Base-by-base conservation (phyloP, 2,113 vertebrate species). In the Lethenteron reissneri region DNA sequence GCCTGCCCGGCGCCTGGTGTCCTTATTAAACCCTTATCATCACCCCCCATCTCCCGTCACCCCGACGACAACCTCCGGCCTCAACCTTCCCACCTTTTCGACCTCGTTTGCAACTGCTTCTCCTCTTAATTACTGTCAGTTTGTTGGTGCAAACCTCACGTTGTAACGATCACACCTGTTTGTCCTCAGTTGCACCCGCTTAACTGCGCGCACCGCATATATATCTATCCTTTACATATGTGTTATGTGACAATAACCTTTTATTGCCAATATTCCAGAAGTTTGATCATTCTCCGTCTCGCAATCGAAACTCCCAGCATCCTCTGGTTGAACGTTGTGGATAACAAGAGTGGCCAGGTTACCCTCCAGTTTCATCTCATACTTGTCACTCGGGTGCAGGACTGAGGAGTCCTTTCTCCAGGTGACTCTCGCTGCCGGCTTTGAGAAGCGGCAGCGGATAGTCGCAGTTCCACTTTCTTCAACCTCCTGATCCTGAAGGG, bases 401-500 rank as follows among this genome's bases (percentile, higher is more conserved):
- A 68, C n/a, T n/a, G 64, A 17, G n/a, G 64, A 9, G 8, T 21
- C 64, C 21, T 68, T 68, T 3, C 64, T 68, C 64, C 64, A 68
- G 11, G 64, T 68, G 64, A 68, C 64, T 68, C 21, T n/a, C n/a
- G n/a, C 64, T 9, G 9, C 64, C 21, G n/a, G 64, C 64, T 68
- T 68, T 68, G 64, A 68, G 11, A 68, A 21, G n/a, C 21, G n/a
- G 11, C 64, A 68, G 64, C n/a, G n/a, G 64, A 68, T 17, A 11
- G 64, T 68, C 9, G 64, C 64, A 68, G n/a, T 68, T 68, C 64
- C 64, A 41, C 6, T 41, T 41, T 21, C 79, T 0, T 85, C 84
- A n/a, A 77, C 80, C 73, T 86, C 83, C 56, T 84, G 78, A 5
- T 83, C 82, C 81, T 81, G 85, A 72, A 92, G 78, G 25, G 86